These are phyloP conservation scores for Pseudomyrmex concolor DNA, from an alignment of 1,140 invertebrate species.

Conservation along the genomic window DNA sequence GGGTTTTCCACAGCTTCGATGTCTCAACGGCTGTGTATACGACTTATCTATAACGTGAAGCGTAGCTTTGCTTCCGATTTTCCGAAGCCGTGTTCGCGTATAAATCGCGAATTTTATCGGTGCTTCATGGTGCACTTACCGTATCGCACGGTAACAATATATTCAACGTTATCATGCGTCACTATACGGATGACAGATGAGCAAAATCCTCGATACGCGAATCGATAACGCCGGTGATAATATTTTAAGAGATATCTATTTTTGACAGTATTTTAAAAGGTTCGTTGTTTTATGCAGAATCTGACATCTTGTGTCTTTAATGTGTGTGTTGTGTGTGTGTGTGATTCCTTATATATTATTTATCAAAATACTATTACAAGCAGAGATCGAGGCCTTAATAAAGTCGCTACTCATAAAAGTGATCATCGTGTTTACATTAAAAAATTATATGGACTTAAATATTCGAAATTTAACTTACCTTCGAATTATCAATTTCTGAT, in stretches of 20 bases:
- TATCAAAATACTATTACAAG: no score
- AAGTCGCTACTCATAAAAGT: no score
- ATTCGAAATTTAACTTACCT: conserved; percentile 17
- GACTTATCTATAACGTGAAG: neutral
- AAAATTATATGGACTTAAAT: no score
- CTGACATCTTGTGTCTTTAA: no score
- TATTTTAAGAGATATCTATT: neutral
- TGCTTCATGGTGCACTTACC: neutral
- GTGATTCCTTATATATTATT: no score
- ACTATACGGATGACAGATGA: conserved; percentile 26
- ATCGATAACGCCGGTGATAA: neutral
- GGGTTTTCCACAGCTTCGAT: neutral
- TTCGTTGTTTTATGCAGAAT: no score
- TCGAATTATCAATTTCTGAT: neutral
- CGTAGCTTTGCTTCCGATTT: neutral
- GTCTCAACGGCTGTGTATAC: neutral
- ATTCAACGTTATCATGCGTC: neutral
- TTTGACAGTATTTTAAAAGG: no score
- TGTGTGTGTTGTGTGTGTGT: no score
- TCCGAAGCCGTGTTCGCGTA: neutral
- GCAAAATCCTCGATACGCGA: conserved; percentile 15
- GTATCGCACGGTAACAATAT: neutral
- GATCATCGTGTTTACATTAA: no score
- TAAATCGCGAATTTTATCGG: neutral
- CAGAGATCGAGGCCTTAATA: no score